phyloP scores from a whole-genome alignment of 2,797 vertebrate species.

The Knipowitschia caucasica region DNA sequence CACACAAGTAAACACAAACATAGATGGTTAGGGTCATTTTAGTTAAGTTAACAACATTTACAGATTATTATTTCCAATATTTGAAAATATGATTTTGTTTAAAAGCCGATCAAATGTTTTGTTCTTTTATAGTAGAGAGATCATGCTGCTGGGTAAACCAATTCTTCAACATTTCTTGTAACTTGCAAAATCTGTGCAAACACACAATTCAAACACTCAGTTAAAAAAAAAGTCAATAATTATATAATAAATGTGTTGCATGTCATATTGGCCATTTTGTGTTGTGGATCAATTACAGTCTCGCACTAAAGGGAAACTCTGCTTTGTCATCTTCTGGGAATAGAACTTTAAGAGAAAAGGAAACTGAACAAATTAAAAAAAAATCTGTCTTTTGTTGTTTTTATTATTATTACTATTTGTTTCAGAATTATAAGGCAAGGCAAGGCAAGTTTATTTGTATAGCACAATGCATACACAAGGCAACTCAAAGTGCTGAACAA shows the following conservation, averaged over 20 bases:
- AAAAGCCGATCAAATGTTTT: too few relatives aligned
- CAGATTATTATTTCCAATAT: too few relatives aligned
- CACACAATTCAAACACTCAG: background rate
- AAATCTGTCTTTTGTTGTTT: background rate
- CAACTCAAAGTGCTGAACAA: too few relatives aligned
- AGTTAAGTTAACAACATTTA: background rate
- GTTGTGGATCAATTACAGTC: background rate
- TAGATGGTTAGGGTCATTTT: background rate
- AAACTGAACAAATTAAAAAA: background rate
- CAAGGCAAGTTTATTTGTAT: too few relatives aligned
- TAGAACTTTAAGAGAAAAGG: background rate
- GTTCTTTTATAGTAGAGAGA: background rate
- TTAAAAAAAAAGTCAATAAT: background rate
- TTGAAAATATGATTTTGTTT: background rate
- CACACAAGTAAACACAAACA: background rate
- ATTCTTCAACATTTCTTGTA: background rate
- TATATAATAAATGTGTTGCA: background rate
- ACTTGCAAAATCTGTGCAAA: background rate
- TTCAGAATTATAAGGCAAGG: too few relatives aligned
- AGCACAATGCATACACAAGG: too few relatives aligned
- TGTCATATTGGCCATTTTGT: background rate
- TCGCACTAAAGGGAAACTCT: background rate
- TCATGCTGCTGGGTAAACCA: background rate
- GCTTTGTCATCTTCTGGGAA: background rate
- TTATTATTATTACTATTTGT: too few relatives aligned